Conservation (phyloP, 2,113 vertebrate genomes). For the Ameiurus melas region DNA sequence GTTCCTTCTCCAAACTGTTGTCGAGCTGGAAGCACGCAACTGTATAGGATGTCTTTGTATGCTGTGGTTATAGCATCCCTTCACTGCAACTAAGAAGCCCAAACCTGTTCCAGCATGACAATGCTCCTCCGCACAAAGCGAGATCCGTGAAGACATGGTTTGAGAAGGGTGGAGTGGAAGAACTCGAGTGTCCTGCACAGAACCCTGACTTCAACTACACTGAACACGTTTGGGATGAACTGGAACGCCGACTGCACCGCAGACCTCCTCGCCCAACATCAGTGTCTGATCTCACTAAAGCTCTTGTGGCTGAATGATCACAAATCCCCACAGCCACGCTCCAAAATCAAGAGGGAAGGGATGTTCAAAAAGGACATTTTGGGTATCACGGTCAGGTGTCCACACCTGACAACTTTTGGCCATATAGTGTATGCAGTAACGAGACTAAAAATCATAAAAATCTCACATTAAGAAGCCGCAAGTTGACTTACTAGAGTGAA, state of each 20-base stretch:
- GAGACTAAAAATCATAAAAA: neutral
- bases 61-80: neutral
- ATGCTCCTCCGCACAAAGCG: neutral
- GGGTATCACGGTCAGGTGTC: neutral
- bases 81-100: neutral
- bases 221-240: neutral
- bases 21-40: neutral
- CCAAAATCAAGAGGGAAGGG: neutral
- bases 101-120: neutral
- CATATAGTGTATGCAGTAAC: neutral
- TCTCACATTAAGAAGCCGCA: constrained; percentile 1
- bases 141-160: neutral
- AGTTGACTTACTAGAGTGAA: neutral
- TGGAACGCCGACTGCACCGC: neutral
- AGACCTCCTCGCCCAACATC: neutral
- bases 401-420: too few relatives aligned
- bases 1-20: neutral
- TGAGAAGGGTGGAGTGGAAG: neutral
- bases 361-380: neutral
- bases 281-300: neutral
- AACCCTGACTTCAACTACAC: neutral
- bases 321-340: neutral
- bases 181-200: neutral
- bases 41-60: neutral
- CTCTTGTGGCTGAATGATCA: neutral